Conservation (phyloP, 1,140 invertebrate species). For the Hypothenemus hampei region DNA sequence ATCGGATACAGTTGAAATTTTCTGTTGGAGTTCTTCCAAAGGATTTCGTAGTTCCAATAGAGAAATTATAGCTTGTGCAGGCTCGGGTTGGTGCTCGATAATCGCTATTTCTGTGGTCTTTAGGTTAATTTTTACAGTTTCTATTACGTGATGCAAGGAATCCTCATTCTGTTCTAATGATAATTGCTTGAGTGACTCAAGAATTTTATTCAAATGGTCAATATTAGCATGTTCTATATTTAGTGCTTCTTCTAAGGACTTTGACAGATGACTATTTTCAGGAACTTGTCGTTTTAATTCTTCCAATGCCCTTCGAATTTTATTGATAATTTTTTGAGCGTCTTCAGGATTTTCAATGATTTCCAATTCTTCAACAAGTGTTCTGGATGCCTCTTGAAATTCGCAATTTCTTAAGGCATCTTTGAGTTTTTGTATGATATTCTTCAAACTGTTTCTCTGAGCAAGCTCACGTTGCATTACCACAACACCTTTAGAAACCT, state of each 20-base stretch:
- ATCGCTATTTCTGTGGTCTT: constrained; percentile 18
- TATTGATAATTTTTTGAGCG: background rate
- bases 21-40: constrained; percentile 25
- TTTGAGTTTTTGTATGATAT: constrained; percentile 13
- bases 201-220: no score
- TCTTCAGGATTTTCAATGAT: constrained; percentile 9
- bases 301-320: background rate
- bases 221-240: no score
- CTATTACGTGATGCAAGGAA: background rate
- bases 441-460: constrained; percentile 18
- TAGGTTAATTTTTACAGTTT: constrained; percentile 13
- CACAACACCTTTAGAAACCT: constrained; percentile 33
- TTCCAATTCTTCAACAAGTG: background rate
- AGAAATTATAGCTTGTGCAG: constrained; percentile 22
- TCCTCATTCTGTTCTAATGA: no score
- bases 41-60: constrained; percentile 26
- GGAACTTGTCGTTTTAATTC: background rate
- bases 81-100: constrained; percentile 17
- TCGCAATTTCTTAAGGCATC: no score
- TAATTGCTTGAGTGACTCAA: no score
- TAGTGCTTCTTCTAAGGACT: no score
- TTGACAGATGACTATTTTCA: no score
- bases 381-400: background rate
- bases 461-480: constrained; percentile 31
- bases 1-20: constrained; percentile 9